Evolutionary conservation across 2,113 vertebrate species (phyloP).

Genomic region (Ondatra zibethicus): DNA sequence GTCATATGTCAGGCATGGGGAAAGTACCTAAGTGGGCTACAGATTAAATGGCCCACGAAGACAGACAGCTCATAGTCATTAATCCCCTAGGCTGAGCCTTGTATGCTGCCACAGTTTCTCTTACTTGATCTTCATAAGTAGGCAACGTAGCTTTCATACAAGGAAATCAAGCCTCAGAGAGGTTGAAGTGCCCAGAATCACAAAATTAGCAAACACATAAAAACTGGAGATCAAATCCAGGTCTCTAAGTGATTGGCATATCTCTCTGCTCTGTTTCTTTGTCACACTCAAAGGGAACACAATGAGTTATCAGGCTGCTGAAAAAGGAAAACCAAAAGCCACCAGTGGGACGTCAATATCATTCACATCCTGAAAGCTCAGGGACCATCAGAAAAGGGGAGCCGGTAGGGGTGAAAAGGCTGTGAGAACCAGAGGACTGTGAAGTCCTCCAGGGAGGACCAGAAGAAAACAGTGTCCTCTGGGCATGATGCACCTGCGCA

Average conservation of each 20-base stretch:
- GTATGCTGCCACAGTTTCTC: background rate
- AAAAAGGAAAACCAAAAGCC: background rate
- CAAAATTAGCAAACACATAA: background rate
- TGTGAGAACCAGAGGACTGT: background rate
- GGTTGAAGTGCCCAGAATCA: background rate
- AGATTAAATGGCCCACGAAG: background rate
- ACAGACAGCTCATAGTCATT: conserved; percentile 4
- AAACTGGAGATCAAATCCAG: background rate
- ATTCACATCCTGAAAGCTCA: background rate
- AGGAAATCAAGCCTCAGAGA: conserved; percentile 21
- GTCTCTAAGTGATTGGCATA: background rate
- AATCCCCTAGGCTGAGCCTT: background rate
- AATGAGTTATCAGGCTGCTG: background rate
- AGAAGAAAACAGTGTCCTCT: background rate
- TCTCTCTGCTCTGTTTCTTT: background rate
- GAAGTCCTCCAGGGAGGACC: background rate
- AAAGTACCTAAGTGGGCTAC: background rate
- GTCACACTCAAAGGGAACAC: background rate
- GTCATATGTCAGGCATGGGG: background rate
- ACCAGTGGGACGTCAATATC: background rate
- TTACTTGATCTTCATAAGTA: background rate
- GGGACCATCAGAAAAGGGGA: background rate
- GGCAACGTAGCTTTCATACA: background rate
- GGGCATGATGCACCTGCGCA: background rate
- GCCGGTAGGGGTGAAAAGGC: background rate